These are phyloP conservation scores for Riptortus pedestris DNA, from an alignment of 1,140 invertebrate genomes.

Conservation along the genomic window DNA sequence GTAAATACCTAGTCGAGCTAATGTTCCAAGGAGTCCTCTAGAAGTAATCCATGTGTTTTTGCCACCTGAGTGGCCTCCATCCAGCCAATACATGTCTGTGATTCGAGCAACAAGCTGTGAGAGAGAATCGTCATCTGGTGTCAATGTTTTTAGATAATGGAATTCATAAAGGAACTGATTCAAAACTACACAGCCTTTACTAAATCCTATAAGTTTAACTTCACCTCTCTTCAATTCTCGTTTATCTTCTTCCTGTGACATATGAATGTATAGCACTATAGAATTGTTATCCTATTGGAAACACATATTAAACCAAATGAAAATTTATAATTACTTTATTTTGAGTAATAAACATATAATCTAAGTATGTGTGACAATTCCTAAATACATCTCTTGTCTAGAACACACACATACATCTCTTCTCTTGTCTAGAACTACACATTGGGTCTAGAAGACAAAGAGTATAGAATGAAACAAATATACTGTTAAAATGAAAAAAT, in stretches of 20 bases:
- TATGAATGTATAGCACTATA: not conserved
- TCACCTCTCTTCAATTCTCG: conserved; percentile 30
- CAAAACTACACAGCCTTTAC: conserved; percentile 83
- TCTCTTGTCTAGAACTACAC: no score
- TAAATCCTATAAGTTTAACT: conserved; percentile 67
- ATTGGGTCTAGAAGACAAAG: no score
- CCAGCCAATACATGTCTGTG: conserved; percentile 71
- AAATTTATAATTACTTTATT: not conserved
- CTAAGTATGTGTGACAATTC: no score
- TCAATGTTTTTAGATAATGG: conserved; percentile 54
- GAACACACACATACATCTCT: no score
- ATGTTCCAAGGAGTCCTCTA: conserved; percentile 52
- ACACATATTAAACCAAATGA: not conserved
- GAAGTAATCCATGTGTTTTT: conserved; percentile 78
- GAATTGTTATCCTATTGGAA: not conserved
- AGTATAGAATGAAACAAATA: no score
- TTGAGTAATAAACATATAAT: not conserved
- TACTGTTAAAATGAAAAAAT: no score
- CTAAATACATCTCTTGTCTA: no score
- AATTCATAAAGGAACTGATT: conserved; percentile 83
- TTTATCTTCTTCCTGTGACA: conserved; percentile 4
- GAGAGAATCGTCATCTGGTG: conserved; percentile 44
- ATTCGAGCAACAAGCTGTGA: conserved; percentile 50
- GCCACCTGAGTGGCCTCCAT: conserved; percentile 72
- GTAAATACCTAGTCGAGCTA: conserved; percentile 49